Conservation (phyloP, 2,888 invertebrate species). For the Ennomos quercinarius region DNA sequence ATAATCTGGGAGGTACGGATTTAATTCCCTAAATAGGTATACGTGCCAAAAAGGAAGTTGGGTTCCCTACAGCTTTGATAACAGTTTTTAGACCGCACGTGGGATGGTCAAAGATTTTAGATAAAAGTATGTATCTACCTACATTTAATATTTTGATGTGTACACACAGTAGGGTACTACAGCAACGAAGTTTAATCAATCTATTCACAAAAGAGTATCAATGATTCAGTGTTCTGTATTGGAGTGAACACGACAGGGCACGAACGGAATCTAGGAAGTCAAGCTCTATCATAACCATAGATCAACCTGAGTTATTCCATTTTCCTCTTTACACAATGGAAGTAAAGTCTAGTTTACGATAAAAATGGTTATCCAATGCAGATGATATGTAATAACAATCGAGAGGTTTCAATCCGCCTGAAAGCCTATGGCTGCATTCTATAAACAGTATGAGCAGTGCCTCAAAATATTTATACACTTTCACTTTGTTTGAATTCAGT, state of each 20-base stretch:
- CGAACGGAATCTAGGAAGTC: slow-evolving; percentile 27
- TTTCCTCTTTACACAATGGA: slow-evolving; percentile 31
- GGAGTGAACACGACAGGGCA: slow-evolving; percentile 21
- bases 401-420: slow-evolving; percentile 67
- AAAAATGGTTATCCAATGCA: slow-evolving; percentile 46
- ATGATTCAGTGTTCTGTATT: slow-evolving; percentile 18
- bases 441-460: slow-evolving; percentile 29
- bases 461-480: too few relatives aligned
- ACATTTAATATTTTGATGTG: too few relatives aligned
- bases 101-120: too few relatives aligned
- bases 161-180: not conserved
- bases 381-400: slow-evolving; percentile 56
- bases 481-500: too few relatives aligned
- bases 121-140: too few relatives aligned
- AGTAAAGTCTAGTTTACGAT: slow-evolving; percentile 35
- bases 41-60: too few relatives aligned
- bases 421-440: slow-evolving; percentile 57
- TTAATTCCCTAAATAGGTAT: too few relatives aligned
- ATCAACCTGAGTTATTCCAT: slow-evolving; percentile 33
- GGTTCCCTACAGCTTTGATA: too few relatives aligned
- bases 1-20: too few relatives aligned
- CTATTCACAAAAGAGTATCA: slow-evolving; percentile 3
- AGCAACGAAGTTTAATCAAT: not conserved
- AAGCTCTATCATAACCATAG: slow-evolving; percentile 34
- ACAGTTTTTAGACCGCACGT: too few relatives aligned